Conservation (phyloP, 2,888 invertebrate genomes). For the Polydrusus pterygomalis region DNA sequence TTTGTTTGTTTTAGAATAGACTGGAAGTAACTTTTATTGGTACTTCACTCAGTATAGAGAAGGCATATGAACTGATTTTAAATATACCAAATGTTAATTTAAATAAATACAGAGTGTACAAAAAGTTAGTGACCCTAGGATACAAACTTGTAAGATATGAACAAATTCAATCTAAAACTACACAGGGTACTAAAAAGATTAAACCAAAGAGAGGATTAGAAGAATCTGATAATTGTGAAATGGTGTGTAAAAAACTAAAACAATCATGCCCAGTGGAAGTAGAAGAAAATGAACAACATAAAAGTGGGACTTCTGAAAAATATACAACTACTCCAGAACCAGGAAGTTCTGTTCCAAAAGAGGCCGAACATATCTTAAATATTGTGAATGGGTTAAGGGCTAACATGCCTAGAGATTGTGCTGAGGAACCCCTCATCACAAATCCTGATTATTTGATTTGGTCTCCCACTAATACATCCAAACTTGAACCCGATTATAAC, state of each 20-base stretch:
- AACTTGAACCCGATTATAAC: constrained; percentile 59
- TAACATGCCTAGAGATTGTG: constrained; percentile 58
- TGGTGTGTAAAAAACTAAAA: constrained; percentile 26
- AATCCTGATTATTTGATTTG: constrained; percentile 63
- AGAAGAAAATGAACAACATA: constrained; percentile 22
- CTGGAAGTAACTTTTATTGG: constrained; percentile 76
- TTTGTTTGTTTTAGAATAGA: constrained; percentile 75
- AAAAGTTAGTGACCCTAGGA: constrained; percentile 38
- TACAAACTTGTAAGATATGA: constrained; percentile 39
- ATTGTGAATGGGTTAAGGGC: constrained; percentile 60
- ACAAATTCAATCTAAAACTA: constrained; percentile 4
- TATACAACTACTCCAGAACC: not conserved
- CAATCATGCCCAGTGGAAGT: not conserved
- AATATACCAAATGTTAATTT: constrained; percentile 52
- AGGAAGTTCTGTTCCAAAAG: not conserved
- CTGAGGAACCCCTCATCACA: not conserved
- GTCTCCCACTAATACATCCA: constrained; percentile 59
- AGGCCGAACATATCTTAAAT: constrained; percentile 42
- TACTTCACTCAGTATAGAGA: constrained; percentile 78
- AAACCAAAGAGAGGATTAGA: constrained; percentile 47
- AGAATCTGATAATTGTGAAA: constrained; percentile 9
- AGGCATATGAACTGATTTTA: constrained; percentile 77
- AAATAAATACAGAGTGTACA: constrained; percentile 34
- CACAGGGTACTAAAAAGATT: constrained; percentile 28
- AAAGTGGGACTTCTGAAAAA: constrained; percentile 7